Evolutionary conservation across 2,113 vertebrate species (phyloP).

Genomic region (Chaetodon trifascialis): DNA sequence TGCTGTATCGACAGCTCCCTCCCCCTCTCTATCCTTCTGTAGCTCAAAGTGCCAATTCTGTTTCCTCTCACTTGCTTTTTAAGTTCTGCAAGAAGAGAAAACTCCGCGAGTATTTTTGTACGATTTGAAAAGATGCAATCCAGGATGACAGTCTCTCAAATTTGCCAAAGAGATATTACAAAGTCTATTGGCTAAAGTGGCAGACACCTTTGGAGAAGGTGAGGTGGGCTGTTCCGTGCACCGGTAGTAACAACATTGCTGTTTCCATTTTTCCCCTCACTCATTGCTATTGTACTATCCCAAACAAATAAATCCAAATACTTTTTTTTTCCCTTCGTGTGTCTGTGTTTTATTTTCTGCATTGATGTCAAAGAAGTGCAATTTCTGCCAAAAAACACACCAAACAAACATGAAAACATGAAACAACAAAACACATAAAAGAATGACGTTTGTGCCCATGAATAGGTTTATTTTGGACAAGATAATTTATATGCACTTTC

Average conservation of each 20-base stretch:
- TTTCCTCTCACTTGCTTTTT: slow-evolving; percentile 70
- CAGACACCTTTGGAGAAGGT: slow-evolving; percentile 64
- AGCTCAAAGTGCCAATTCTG: slow-evolving; percentile 74
- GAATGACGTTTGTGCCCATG: slow-evolving; percentile 53
- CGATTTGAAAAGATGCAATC: slow-evolving; percentile 55
- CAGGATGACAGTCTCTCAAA: slow-evolving; percentile 57
- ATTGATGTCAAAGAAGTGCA: neutral
- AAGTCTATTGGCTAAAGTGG: slow-evolving; percentile 66
- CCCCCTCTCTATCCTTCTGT: slow-evolving; percentile 56
- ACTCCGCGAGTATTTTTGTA: slow-evolving; percentile 77
- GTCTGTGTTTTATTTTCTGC: slow-evolving; percentile 50
- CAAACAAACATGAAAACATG: slow-evolving; percentile 9
- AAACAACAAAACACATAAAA: slow-evolving; percentile 42
- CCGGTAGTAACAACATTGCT: slow-evolving; percentile 74
- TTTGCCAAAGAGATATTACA: slow-evolving; percentile 79
- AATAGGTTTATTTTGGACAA: slow-evolving; percentile 78
- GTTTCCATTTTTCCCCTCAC: slow-evolving; percentile 64
- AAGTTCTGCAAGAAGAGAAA: slow-evolving; percentile 65
- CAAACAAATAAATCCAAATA: slow-evolving; percentile 81
- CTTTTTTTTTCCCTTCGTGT: slow-evolving; percentile 68
- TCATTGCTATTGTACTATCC: slow-evolving; percentile 80
- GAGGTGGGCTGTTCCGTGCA: slow-evolving; percentile 70
- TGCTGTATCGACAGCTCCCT: slow-evolving; percentile 71
- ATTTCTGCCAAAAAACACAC: neutral
- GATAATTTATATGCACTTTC: slow-evolving; percentile 74